Conservation (phyloP, 2,113 vertebrate genomes). For the Vidua macroura region DNA sequence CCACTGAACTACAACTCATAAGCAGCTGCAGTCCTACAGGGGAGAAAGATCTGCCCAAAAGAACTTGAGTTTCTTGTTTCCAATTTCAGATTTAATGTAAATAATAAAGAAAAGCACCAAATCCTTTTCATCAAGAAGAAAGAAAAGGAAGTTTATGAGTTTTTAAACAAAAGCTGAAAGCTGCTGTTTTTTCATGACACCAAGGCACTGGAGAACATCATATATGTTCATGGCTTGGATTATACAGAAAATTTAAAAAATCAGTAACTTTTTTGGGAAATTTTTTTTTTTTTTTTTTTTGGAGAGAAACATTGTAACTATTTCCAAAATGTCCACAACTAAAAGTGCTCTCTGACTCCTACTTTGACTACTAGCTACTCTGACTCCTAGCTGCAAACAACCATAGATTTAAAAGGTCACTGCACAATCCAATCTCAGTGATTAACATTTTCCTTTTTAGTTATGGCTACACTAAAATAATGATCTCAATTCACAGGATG, state of each 20-base stretch:
- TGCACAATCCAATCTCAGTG: not conserved
- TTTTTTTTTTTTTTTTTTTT: too few relatives aligned
- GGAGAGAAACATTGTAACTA: not conserved
- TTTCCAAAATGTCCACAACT: not conserved
- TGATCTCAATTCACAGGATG: not conserved
- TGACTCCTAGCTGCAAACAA: not conserved
- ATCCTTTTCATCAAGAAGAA: not conserved
- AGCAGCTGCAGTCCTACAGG: not conserved
- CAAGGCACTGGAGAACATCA: not conserved
- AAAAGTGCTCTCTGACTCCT: not conserved
- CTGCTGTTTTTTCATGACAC: not conserved
- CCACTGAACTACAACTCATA: not conserved
- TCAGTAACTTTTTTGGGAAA: not conserved
- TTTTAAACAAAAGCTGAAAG: not conserved
- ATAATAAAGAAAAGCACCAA: not conserved
- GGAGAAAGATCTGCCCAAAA: not conserved
- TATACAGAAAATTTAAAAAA: not conserved
- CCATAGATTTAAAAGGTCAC: slow-evolving; percentile 34
- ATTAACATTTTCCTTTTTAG: slow-evolving; percentile 22
- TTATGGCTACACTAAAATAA: slow-evolving; percentile 11
- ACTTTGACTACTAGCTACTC: not conserved
- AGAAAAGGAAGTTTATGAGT: not conserved
- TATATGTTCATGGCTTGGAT: not conserved
- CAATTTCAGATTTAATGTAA: not conserved
- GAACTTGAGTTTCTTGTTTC: not conserved